Evolutionary conservation across 2,888 invertebrate genomes (phyloP), one percentile per base, ranked within the genome.

Genomic region (Morinoia aosen): DNA sequence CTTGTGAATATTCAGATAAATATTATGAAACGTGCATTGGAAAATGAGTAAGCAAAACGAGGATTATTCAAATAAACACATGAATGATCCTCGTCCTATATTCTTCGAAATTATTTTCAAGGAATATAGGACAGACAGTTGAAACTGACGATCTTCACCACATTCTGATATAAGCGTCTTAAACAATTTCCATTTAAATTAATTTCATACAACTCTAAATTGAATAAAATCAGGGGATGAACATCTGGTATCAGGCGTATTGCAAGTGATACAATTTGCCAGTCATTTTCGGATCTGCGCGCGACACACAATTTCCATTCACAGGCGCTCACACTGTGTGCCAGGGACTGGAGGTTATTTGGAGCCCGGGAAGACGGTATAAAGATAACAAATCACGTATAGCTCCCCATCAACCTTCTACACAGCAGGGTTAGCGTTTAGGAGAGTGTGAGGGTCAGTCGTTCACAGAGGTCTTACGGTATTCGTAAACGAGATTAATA

Each of bases 401-500:
- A n/a, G n/a, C n/a, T n/a, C 25, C 76, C 76, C 33, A 33, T 33
- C 25, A 76, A 33, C 76, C 76, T n/a, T 33, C 25, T 25, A 76
- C 76, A 33, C 76, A 0, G 76, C 76, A 3, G 19, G 76, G 76
- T 8, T 33, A 25, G 76, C 25, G 16, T 19, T 8, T 25, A 33
- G 76, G 76, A 76, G 33, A 33, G 25, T 76, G 33, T 76, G 76
- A 14, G 76, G 16, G 76, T 33, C 76, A 10, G 76, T 76, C 76
- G 76, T 76, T 76, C 76, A 76, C 2, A 76, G 10, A 76, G 25
- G 10, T 76, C 76, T 76, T 76, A 76, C 25, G 33, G 76, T 76
- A 76, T 76, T 76, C 76, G 76, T 76, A 76, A 76, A 76, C 76
- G 33, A 76, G 76, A 76, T 76, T 76, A 76, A 76, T 76, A 76